Evolutionary conservation across 2,797 vertebrate genomes (phyloP).

Genomic region (Halcyon smyrnensis): DNA sequence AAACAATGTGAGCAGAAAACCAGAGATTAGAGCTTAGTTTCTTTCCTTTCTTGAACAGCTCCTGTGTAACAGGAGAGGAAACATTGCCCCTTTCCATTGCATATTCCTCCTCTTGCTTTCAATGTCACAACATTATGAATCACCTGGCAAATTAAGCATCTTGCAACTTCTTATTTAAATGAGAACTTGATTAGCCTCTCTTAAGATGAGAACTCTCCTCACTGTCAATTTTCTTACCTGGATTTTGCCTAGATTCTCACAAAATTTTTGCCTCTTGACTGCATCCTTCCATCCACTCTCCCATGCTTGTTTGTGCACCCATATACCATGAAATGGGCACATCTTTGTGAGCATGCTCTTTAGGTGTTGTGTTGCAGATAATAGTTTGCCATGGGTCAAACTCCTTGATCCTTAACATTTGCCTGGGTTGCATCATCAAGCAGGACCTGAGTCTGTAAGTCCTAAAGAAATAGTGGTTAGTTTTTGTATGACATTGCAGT

Average conservation of each 20-base stretch:
- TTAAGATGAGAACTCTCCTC: background rate
- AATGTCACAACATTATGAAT: background rate
- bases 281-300: background rate
- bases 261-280: background rate
- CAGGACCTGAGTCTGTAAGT: background rate
- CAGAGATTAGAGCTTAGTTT: background rate
- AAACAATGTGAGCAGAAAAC: background rate
- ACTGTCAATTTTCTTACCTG: background rate
- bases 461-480: background rate
- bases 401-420: background rate
- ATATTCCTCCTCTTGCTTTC: background rate
- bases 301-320: background rate
- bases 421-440: background rate
- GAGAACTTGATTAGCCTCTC: background rate
- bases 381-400: background rate
- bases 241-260: background rate
- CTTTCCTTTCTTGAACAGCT: background rate
- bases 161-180: background rate
- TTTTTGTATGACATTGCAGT: background rate
- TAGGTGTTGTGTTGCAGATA: background rate
- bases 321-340: background rate
- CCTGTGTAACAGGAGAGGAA: background rate
- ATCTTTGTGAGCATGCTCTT: background rate
- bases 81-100: background rate
- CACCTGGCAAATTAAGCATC: background rate